Evolutionary conservation across 2,888 invertebrate species (phyloP).

Genomic region (Sthenelais limicola): DNA sequence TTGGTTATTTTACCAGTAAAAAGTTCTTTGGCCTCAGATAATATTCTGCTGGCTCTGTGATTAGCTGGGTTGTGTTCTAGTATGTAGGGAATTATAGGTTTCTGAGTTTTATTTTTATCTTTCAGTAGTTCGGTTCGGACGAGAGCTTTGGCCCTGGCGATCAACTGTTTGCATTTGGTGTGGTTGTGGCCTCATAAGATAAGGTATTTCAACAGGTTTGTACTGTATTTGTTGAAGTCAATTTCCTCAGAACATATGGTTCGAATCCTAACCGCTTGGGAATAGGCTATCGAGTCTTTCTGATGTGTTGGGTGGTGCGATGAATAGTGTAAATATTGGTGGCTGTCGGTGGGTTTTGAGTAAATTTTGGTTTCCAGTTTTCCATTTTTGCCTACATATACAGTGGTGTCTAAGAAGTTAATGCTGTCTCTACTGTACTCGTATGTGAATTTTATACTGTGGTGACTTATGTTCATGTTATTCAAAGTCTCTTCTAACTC

Average conservation of each 20-base stretch:
- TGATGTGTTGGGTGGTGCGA: conserved; percentile 5
- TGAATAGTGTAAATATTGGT: conserved; percentile 10
- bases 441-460: conserved; percentile 19
- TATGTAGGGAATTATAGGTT: neutral
- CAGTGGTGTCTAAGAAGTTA: conserved; percentile 33
- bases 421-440: neutral
- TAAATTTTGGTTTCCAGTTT: conserved; percentile 16
- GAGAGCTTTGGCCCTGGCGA: neutral
- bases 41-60: neutral
- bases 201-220: neutral
- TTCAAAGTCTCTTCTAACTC: neutral
- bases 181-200: conserved; percentile 6
- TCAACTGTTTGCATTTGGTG: neutral
- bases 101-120: too few relatives aligned
- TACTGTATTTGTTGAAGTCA: neutral
- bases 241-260: neutral
- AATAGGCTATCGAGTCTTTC: conserved; percentile 13
- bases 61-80: neutral
- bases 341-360: conserved; percentile 12
- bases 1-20: neutral
- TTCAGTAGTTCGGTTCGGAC: neutral
- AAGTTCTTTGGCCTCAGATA: neutral
- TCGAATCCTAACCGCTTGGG: neutral
- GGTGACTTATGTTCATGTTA: neutral
- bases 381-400: neutral